A percentile compares a stretch with the other conserved stretches of the same genome.
These are phyloP conservation scores for Baccha elongata DNA, from an alignment of 2,888 invertebrate genomes.

Conservation along the genomic window DNA sequence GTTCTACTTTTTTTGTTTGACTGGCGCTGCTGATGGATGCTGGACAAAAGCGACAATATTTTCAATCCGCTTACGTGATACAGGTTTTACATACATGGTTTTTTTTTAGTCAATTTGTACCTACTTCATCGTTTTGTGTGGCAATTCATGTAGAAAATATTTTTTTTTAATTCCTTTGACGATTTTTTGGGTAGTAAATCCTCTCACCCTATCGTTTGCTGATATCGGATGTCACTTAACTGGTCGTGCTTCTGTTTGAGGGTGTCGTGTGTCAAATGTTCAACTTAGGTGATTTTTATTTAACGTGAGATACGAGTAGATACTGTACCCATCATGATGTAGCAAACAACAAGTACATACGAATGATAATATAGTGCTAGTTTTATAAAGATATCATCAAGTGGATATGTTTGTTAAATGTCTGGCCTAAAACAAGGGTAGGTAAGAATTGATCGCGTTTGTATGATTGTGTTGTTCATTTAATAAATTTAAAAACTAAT, in stretches of 20 bases:
- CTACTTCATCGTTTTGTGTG: slow-evolving; percentile 25
- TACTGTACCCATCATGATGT: no score
- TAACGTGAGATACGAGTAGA: slow-evolving; percentile 12
- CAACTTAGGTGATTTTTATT: slow-evolving; percentile 55
- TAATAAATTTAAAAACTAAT: no score
- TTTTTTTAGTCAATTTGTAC: slow-evolving; percentile 33
- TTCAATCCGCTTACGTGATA: slow-evolving; percentile 68
- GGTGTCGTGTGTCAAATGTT: slow-evolving; percentile 73
- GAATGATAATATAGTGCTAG: no score
- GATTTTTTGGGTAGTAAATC: slow-evolving; percentile 64
- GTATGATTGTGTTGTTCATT: no score
- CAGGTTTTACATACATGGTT: slow-evolving; percentile 55
- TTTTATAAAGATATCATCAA: no score
- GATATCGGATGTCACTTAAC: slow-evolving; percentile 68
- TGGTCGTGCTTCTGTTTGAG: slow-evolving; percentile 73
- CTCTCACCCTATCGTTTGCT: slow-evolving; percentile 70
- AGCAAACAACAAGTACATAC: no score
- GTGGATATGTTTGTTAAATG: no score
- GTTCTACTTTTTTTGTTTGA: slow-evolving; percentile 4
- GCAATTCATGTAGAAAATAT: slow-evolving; percentile 61
- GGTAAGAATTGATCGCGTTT: no score
- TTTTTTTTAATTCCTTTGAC: slow-evolving; percentile 16
- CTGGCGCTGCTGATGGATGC: neutral
- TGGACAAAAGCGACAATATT: slow-evolving; percentile 53
- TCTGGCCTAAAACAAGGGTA: no score